These are phyloP conservation scores for Kryptolebias marmoratus DNA, from an alignment of 2,113 vertebrate genomes.

Conservation along the genomic window DNA sequence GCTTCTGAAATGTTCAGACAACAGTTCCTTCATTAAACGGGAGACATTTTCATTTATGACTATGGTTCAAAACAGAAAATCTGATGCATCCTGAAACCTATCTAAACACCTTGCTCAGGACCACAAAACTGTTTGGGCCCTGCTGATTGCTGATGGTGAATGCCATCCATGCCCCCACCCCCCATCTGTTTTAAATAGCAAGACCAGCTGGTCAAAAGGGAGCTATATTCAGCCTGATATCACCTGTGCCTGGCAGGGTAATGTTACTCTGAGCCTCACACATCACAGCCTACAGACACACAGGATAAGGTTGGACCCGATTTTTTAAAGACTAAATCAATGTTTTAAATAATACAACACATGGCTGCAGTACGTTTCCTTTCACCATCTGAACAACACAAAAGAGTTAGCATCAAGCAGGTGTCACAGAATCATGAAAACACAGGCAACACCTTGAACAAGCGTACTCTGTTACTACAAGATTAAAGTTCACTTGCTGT, in stretches of 20 bases:
- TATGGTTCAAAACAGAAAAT: not conserved
- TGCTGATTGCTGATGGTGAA: conserved; percentile 59
- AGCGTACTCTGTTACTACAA: conserved; percentile 49
- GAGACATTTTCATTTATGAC: not conserved
- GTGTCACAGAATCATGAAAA: conserved; percentile 23
- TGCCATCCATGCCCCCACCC: conserved; percentile 4
- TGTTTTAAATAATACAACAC: conserved; percentile 19
- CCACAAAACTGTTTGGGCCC: conserved; percentile 30
- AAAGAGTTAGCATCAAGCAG: not conserved
- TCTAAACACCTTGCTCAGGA: conserved; percentile 11
- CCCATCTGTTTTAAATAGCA: conserved; percentile 82
- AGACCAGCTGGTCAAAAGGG: conserved; percentile 77
- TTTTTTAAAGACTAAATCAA: conserved; percentile 33
- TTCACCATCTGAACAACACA: conserved; percentile 3
- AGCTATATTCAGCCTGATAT: conserved; percentile 82
- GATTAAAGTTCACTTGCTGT: conserved; percentile 69
- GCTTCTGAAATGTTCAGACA: not conserved
- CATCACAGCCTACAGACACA: conserved; percentile 32
- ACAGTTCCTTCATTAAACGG: not conserved
- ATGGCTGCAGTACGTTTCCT: not conserved
- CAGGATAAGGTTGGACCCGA: conserved; percentile 25
- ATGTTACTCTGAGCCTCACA: conserved; percentile 74
- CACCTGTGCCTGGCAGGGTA: conserved; percentile 78
- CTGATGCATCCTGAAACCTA: conserved; percentile 15
- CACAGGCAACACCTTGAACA: conserved; percentile 55